These are phyloP conservation scores for Ibycter americanus DNA, from an alignment of 2,797 vertebrate species.

Conservation along the genomic window DNA sequence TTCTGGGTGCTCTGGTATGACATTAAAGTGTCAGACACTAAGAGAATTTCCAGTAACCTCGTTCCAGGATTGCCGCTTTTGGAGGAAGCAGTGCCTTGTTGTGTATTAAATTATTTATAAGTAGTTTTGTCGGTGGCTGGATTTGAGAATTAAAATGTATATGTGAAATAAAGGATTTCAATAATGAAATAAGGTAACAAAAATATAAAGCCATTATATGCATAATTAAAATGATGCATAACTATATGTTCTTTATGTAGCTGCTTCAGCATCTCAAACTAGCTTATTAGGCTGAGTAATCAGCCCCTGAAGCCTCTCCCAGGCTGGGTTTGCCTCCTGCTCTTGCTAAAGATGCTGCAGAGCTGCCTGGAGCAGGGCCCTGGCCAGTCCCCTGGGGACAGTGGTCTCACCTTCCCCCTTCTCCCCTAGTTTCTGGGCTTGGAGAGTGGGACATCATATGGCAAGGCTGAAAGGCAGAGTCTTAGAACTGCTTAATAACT, in stretches of 20 bases:
- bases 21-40: background rate
- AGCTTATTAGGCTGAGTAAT: background rate
- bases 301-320: background rate
- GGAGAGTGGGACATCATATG: background rate
- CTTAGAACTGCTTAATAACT: background rate
- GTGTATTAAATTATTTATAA: slow-evolving; percentile 20
- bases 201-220: slow-evolving; percentile 9
- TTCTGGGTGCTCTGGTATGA: background rate
- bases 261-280: background rate
- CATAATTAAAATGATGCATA: slow-evolving; percentile 41
- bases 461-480: background rate
- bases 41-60: background rate
- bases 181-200: slow-evolving; percentile 40
- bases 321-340: background rate
- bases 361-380: background rate
- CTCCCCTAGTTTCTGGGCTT: background rate
- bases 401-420: background rate
- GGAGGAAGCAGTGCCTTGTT: background rate
- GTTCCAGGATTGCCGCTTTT: background rate
- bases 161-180: slow-evolving; percentile 16
- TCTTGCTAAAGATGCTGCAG: background rate
- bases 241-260: background rate
- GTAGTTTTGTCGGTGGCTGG: background rate
- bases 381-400: background rate
- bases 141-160: background rate